Evolutionary conservation across 2,797 vertebrate species (phyloP).

Genomic region (Pogoniulus pusillus): DNA sequence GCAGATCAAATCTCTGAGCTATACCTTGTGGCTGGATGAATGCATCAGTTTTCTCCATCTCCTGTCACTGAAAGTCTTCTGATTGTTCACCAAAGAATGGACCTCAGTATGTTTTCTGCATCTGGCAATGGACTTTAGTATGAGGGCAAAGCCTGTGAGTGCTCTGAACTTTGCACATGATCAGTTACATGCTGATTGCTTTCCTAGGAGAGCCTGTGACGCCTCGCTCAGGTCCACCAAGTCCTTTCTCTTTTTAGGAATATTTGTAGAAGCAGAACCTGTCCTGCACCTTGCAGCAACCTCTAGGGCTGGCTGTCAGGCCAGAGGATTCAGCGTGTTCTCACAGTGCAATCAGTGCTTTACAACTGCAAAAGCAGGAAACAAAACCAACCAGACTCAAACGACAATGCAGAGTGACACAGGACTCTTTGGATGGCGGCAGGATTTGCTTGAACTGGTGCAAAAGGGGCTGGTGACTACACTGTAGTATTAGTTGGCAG

Average conservation of each 20-base stretch:
- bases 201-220: background rate
- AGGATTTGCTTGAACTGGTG: conserved; percentile 44
- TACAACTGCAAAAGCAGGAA: conserved; percentile 10
- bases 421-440: conserved; percentile 27
- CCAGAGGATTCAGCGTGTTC: background rate
- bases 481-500: background rate
- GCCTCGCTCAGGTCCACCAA: background rate
- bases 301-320: background rate
- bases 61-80: background rate
- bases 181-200: background rate
- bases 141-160: background rate
- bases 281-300: background rate
- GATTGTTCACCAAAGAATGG: background rate
- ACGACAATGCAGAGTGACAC: background rate
- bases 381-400: conserved; percentile 20
- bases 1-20: background rate
- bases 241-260: background rate
- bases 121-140: background rate
- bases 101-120: background rate
- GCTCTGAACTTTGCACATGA: background rate
- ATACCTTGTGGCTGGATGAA: background rate
- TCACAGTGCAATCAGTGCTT: conserved; percentile 55
- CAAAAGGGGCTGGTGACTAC: conserved; percentile 34
- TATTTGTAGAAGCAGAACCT: background rate
- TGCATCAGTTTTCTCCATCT: background rate